phyloP scores from a whole-genome alignment of 1,140 invertebrate genomes.

The Coptotermes formosanus region DNA sequence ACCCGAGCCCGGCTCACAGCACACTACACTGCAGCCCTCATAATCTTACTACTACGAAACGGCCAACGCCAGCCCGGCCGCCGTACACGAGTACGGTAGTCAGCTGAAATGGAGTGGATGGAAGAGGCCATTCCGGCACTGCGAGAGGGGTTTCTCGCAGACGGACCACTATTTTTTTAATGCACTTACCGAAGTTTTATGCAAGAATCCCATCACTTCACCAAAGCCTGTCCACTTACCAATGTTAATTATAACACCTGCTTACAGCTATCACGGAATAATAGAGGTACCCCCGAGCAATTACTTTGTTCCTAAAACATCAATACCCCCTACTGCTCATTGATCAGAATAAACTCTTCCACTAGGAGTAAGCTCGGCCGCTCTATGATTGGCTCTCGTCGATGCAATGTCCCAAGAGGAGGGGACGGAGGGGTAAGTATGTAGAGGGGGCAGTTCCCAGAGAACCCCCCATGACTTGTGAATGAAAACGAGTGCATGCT shows the following conservation, averaged over 20 bases:
- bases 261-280: constrained; percentile 34
- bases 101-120: constrained; percentile 55
- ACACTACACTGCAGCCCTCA: constrained; percentile 45
- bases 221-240: constrained; percentile 44
- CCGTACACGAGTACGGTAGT: constrained; percentile 44
- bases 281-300: constrained; percentile 28
- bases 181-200: not conserved
- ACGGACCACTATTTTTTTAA: constrained; percentile 26
- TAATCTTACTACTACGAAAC: constrained; percentile 37
- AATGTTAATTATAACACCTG: constrained; percentile 39
- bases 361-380: constrained; percentile 48
- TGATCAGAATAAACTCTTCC: constrained; percentile 59
- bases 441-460: constrained; percentile 32
- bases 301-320: not conserved
- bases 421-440: constrained; percentile 36
- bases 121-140: constrained; percentile 48
- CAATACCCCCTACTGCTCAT: constrained; percentile 54
- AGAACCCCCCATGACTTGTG: constrained; percentile 32
- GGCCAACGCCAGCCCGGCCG: not conserved
- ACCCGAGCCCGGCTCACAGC: constrained; percentile 48
- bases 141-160: constrained; percentile 45
- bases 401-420: constrained; percentile 35
- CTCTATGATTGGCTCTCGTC: constrained; percentile 39
- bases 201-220: constrained; percentile 8
- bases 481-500: constrained; percentile 30